Conservation (phyloP, 2,888 invertebrate genomes). For the Calameuta filiformis region DNA sequence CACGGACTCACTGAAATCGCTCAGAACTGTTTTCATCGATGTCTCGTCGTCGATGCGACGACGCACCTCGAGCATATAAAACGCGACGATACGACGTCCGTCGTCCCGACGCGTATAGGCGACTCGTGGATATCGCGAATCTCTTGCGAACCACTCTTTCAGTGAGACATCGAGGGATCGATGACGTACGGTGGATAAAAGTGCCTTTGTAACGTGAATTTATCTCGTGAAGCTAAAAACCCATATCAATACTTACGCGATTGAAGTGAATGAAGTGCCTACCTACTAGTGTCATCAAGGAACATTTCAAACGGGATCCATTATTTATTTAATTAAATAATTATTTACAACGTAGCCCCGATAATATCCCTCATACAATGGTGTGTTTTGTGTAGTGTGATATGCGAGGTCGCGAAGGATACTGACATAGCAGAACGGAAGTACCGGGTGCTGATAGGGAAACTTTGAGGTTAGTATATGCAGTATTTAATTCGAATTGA, state of each 20-base stretch:
- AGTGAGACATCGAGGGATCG: background rate
- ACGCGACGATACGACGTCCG: background rate
- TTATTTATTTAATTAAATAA: background rate
- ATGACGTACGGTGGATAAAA: background rate
- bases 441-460: slow-evolving; percentile 47
- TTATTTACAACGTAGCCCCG: background rate
- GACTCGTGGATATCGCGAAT: background rate
- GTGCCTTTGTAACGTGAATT: background rate
- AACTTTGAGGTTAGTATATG: slow-evolving; percentile 40
- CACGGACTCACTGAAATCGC: slow-evolving; percentile 1
- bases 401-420: slow-evolving; percentile 28
- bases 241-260: background rate
- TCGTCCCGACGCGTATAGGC: background rate
- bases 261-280: background rate
- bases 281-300: background rate
- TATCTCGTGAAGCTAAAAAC: background rate
- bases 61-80: background rate
- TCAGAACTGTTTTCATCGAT: slow-evolving; percentile 11
- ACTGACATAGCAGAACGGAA: slow-evolving; percentile 36
- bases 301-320: background rate
- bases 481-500: background rate
- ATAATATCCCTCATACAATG: background rate
- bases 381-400: slow-evolving; percentile 9
- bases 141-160: background rate
- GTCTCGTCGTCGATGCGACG: slow-evolving; percentile 3